Conservation (phyloP, 1,140 invertebrate species). For the Zophobas morio region DNA sequence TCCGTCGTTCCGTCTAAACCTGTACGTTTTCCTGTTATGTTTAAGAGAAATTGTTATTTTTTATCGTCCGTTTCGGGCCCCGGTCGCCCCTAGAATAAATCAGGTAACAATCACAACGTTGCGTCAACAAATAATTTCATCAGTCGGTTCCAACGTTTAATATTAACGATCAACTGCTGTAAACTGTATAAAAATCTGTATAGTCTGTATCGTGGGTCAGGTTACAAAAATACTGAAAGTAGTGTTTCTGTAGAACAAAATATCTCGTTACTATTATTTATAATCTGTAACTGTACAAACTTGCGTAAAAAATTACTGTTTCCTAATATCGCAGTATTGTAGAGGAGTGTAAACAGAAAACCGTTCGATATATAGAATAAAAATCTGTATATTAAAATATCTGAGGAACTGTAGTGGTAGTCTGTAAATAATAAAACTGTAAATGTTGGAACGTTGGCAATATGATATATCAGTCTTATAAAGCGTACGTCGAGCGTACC, state of each 20-base stretch:
- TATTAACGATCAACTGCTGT: conserved; percentile 52
- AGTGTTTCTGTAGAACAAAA: conserved; percentile 58
- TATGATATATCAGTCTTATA: conserved; percentile 67
- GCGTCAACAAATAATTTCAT: conserved; percentile 43
- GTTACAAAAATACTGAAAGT: conserved; percentile 62
- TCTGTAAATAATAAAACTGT: conserved; percentile 59
- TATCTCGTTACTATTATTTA: conserved; percentile 55
- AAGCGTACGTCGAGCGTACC: conserved; percentile 54
- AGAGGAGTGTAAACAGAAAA: conserved; percentile 58
- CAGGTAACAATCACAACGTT: conserved; percentile 35
- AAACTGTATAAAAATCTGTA: conserved; percentile 56
- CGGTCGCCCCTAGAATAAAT: not conserved
- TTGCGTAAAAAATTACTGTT: conserved; percentile 61
- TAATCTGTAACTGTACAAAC: conserved; percentile 62
- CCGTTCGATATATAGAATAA: conserved; percentile 64
- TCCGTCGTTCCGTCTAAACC: too few species aligned
- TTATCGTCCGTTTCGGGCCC: too few species aligned
- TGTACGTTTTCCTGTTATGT: too few species aligned
- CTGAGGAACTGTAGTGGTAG: conserved; percentile 66
- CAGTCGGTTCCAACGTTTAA: conserved; percentile 60
- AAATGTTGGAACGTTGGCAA: conserved; percentile 66
- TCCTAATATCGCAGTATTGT: conserved; percentile 65
- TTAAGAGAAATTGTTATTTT: too few species aligned
- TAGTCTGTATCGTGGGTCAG: conserved; percentile 47
- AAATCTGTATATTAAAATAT: conserved; percentile 66